Percentiles rank a stretch among this genome's conserved stretches.
Conservation (phyloP, 2,113 vertebrate genomes). For the Cettia cetti region DNA sequence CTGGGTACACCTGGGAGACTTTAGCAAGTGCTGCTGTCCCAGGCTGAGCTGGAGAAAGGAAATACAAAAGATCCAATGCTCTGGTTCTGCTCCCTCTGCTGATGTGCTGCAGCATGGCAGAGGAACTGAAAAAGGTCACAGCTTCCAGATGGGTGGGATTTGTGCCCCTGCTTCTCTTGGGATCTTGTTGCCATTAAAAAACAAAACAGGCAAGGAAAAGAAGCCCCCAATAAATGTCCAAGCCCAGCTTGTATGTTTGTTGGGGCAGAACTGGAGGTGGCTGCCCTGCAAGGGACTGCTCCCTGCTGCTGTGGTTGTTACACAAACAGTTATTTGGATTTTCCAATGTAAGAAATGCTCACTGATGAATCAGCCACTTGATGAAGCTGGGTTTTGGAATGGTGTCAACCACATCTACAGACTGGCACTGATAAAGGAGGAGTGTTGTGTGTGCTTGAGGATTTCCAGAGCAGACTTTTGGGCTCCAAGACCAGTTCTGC, state of each 20-base stretch:
- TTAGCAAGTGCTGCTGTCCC: accelerated
- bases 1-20: background rate
- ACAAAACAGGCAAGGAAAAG: background rate
- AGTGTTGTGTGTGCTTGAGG: background rate
- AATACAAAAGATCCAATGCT: accelerated
- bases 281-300: background rate
- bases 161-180: background rate
- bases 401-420: background rate
- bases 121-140: background rate
- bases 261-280: background rate
- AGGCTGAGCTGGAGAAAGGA: background rate
- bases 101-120: background rate
- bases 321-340: background rate
- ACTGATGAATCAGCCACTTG: background rate
- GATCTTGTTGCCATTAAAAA: background rate
- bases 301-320: background rate
- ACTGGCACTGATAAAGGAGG: background rate
- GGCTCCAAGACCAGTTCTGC: background rate
- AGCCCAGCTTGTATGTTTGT: accelerated
- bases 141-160: background rate
- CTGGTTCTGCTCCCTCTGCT: constrained; percentile 16
- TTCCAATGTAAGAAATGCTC: background rate
- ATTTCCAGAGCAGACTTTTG: background rate
- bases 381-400: background rate
- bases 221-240: accelerated